Evolutionary conservation across 2,888 invertebrate species (phyloP), one percentile per base, ranked within the genome.

Genomic region (Sphecodes monilicornis): DNA sequence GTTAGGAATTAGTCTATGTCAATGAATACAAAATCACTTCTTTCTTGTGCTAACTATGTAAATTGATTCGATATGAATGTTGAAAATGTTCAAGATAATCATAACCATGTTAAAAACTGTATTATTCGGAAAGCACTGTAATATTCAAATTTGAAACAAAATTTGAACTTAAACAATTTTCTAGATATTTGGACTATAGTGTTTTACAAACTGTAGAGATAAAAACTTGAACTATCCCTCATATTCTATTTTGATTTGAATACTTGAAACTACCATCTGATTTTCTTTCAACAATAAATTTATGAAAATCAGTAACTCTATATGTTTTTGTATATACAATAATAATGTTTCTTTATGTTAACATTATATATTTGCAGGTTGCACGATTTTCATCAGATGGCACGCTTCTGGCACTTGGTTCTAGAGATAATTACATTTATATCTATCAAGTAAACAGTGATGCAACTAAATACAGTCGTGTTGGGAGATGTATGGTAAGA

Each of bases 391-490:
- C 97, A 1, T 97, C 97, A 73, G 97, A 98, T 95, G 98, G 98
- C 86, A 96, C 96, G 87, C 95, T 97, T 93, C 95, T 99, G 79
- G 98, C 98, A 18, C 95, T 98, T 75, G 98, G 98, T 10, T 98
- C 98, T 0, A 96, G 98, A 18, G 98, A 99, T 95, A 98, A 98
- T 96, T 97, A 97, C 94, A 97, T 99, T 92, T 99, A 98, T 95
- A 96, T 99, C 86, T 98, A 98, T 95, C 97, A 98, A 95, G 97
- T 97, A 5, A 96, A 96, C 76, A 97, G 97, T 83, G 96, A 96
- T 90, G 97, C 97, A n/a, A 95, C 96, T 26, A 96, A 97, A 90
- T 98, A 97, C 95, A 97, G 97, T 87, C 96, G 98, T 85, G 96
- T 98, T 86, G 98, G 98, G 64, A 96, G 97, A 93, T 98, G 98